Base-by-base conservation (phyloP, 2,113 vertebrate species). In the Eonycteris spelaea region DNA sequence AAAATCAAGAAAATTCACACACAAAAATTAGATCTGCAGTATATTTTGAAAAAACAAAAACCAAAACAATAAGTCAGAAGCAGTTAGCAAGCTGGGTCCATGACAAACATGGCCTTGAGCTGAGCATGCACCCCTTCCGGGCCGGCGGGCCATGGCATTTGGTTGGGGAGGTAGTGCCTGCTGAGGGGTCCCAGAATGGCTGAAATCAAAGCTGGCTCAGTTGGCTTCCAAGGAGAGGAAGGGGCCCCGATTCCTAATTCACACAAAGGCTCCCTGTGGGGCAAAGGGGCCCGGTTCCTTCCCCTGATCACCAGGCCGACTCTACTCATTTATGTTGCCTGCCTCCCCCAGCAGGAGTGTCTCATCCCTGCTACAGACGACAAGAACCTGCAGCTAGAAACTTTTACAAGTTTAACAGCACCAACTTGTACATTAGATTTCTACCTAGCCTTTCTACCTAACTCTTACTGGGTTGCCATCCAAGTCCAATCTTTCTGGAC, bases 401-500 rank as follows among this genome's bases (percentile, higher is more conserved):
- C 38, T 59, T 55, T 79, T 35, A 85, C 48, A 94, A 40, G 61
- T 24, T 63, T 73, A 86, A 59, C 28, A 48, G 73, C 59, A 78
- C 65, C n/a, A 21, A 45, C 16, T 9, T 55, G 5, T 3, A 48
- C 40, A 67, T 75, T 30, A 16, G 71, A 51, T 86, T 94, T 75
- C 87, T 59, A 70, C 11, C 51, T 45, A 65, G 26, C 43, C 24
- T 86, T 92, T 35, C 74, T 70, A 95, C 80, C 68, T 73, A 38
- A 65, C 57, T 86, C 83, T 88, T 77, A 35, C 40, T 18, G 28
- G 63, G 33, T 74, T 82, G 21, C 35, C 55, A 61, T 77, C 57
- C n/a, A 89, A 43, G 61, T 35, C 45, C 74, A 74, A 21, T 45
- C 90, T 38, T 91, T n/a, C 57, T 73, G 70, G 67, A 93, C 48